These are phyloP conservation scores for Charaxes varanes DNA, from an alignment of 1,140 invertebrate species.

Conservation along the genomic window DNA sequence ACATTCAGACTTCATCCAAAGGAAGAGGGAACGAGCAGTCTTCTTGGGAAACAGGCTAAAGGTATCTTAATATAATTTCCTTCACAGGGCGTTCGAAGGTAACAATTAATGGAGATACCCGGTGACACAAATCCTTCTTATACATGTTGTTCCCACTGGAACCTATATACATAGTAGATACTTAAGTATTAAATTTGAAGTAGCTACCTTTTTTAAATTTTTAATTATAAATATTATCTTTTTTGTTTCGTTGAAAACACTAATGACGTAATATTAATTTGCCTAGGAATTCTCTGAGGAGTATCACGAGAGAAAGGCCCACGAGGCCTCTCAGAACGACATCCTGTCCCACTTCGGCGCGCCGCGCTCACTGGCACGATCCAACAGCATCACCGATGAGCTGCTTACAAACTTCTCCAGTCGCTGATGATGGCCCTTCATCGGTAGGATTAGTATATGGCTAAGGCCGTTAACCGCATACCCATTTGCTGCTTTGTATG, in stretches of 20 bases:
- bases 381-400: conserved; percentile 88
- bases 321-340: conserved; percentile 76
- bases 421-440: conserved; percentile 18
- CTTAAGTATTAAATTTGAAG: too few relatives aligned
- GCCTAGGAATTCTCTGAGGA: conserved; percentile 84
- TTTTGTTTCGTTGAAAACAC: too few relatives aligned
- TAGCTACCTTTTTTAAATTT: too few relatives aligned
- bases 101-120: too few relatives aligned
- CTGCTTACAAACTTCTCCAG: conserved; percentile 77
- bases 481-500: too few relatives aligned
- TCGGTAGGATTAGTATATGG: not conserved
- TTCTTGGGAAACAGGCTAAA: conserved; percentile 89
- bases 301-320: conserved; percentile 80
- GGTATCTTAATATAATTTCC: too few relatives aligned
- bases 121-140: too few relatives aligned
- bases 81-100: too few relatives aligned
- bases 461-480: not conserved
- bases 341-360: conserved; percentile 73
- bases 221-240: too few relatives aligned
- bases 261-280: too few relatives aligned
- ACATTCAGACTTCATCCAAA: conserved; percentile 93
- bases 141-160: too few relatives aligned
- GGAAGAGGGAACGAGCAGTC: conserved; percentile 90
- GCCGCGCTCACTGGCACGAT: conserved; percentile 78
- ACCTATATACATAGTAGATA: too few relatives aligned